Evolutionary conservation across 37 sponge, comb jelly and placozoan genomes (phyloP).

Genomic region (Theonella swinhoei): DNA sequence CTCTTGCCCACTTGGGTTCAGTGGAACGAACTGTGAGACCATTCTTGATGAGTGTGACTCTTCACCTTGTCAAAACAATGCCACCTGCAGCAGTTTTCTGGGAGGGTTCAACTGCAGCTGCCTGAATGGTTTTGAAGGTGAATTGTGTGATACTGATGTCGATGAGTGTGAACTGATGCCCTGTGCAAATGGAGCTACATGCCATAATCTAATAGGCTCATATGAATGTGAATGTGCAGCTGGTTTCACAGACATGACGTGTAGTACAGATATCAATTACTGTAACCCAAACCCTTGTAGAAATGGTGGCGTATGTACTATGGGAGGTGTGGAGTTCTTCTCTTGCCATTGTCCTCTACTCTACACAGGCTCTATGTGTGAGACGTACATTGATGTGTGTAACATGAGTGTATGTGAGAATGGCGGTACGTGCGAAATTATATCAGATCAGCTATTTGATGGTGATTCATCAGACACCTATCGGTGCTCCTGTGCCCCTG

Average conservation of each 20-base stretch:
- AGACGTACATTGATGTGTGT: conserved; percentile 39
- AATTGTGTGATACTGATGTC: conserved; percentile 14
- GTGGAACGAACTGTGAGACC: conserved; percentile 27
- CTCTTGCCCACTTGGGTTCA: conserved; percentile 37
- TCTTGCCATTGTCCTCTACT: conserved; percentile 69
- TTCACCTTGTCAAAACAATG: conserved; percentile 49
- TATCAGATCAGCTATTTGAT: conserved; percentile 10
- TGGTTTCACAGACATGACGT: conserved; percentile 66
- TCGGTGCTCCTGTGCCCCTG: conserved; percentile 39
- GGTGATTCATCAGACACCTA: neutral
- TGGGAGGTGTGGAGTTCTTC: conserved; percentile 26
- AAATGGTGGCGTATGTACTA: conserved; percentile 34
- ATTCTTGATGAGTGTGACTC: conserved; percentile 27
- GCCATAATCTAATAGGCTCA: conserved; percentile 20
- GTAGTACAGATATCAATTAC: conserved; percentile 32
- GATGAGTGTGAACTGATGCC: conserved; percentile 31
- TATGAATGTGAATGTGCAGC: conserved; percentile 36
- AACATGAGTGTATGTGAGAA: conserved; percentile 23
- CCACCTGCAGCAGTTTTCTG: neutral
- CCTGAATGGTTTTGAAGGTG: conserved; percentile 24
- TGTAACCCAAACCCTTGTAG: conserved; percentile 48
- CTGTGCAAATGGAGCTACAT: conserved; percentile 48
- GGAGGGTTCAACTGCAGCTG: conserved; percentile 51
- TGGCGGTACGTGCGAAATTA: conserved; percentile 25
- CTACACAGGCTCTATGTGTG: conserved; percentile 52